Percentiles rank a stretch among this genome's conserved stretches.
Conservation (phyloP, 2,888 invertebrate species). For the Hartigia nigra region DNA sequence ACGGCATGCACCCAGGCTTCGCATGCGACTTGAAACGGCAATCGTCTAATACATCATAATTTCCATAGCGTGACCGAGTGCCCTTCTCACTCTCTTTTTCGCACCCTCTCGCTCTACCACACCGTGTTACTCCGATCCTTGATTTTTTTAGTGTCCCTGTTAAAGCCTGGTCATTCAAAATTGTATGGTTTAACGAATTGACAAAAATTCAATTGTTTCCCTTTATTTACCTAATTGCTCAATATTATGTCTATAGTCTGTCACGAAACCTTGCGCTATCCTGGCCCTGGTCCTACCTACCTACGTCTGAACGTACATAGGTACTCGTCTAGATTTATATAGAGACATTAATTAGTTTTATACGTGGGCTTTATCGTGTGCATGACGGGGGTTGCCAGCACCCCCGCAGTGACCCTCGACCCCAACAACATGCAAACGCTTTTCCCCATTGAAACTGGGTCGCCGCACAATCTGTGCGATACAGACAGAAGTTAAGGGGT, state of each 20-base stretch:
- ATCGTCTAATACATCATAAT: conserved; percentile 60
- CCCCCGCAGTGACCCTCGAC: not conserved
- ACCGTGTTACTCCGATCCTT: not conserved
- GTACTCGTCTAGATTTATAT: conserved; percentile 8
- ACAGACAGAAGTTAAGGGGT: not conserved
- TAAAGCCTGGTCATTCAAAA: not conserved
- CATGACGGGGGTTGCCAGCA: conserved; percentile 7
- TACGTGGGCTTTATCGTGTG: conserved; percentile 11
- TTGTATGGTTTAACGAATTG: not conserved
- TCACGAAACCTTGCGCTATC: not conserved
- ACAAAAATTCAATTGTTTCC: not conserved
- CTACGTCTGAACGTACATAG: not conserved
- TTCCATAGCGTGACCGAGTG: conserved; percentile 55
- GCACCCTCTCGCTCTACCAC: not conserved
- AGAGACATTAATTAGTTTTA: conserved; percentile 13
- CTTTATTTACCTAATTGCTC: not conserved
- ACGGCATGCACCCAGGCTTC: conserved; percentile 44
- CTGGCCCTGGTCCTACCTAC: not conserved
- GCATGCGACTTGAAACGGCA: conserved; percentile 52
- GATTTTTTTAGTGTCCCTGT: not conserved
- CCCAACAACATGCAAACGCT: conserved; percentile 6
- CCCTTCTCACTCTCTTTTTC: not conserved
- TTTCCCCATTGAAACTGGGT: conserved; percentile 8
- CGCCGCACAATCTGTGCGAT: conserved; percentile 2
- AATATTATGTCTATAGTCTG: not conserved